Base-by-base conservation (phyloP, 30 jellyfish, hydroid and myxozoan genomes). In the Pelagia noctiluca region DNA sequence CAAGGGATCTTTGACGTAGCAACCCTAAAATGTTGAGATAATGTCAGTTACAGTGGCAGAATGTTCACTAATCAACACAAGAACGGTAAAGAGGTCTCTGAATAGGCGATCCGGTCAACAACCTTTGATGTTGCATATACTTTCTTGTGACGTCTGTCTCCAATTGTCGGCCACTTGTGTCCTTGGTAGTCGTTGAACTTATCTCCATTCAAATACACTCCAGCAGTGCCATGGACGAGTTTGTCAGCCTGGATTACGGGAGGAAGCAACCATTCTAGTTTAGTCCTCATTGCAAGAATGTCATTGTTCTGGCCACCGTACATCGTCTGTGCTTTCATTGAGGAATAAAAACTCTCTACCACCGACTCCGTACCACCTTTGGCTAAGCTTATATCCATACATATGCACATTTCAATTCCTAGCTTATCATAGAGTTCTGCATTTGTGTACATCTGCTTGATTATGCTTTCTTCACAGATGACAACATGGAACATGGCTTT, bases 221-320 rank as follows among this genome's bases (percentile, higher is more conserved):
- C 16, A 5, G 57, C 57, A 42, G 57, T 16, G 16, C 57, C 57
- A 5, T 16, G 8, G 57, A 42, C 57, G 57, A 42, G 8, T 16
- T 42, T 42, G 16, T 42, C 57, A 5, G 57, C 57, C 57, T 42
- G 72, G 35, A 73, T 47, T 4, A 73, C 73, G 0, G 73, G 85
- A 26, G 85, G 85, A 73, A 73, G 26, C 33, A 32, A 48, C 85
- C 85, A 73, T 50, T 73, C 85, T 1, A 73, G 35, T 19, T 73
- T 73, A 0, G 57, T 42, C 16, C 57, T 8, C 57, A 42, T 5
- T 42, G 57, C 57, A 8, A 42, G 16, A 42, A 16, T 42, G 12
- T 42, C 57, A 16, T 8, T 42, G 57, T 42, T 42, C 16, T 42
- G 57, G 8, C 57, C 57, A 42, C 57, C 57, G 12, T 42, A 16